Evolutionary conservation across 2,797 vertebrate species (phyloP).

Genomic region (Pantherophis vulpinus): DNA sequence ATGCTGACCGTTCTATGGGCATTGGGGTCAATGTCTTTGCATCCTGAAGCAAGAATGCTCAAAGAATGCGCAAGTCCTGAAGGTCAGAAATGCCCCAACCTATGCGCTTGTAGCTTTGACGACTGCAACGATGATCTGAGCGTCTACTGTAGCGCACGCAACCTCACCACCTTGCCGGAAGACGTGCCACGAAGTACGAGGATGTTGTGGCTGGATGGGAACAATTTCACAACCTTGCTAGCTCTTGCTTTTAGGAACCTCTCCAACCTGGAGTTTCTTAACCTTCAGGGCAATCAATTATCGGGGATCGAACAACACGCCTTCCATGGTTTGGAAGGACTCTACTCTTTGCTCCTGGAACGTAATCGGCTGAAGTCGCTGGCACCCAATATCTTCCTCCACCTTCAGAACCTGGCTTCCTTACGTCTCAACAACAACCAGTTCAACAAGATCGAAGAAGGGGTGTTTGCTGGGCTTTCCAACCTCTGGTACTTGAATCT

Average conservation of each 20-base stretch:
- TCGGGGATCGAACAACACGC: constrained; percentile 79
- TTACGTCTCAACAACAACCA: constrained; percentile 90
- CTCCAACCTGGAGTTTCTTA: constrained; percentile 85
- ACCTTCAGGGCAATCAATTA: constrained; percentile 86
- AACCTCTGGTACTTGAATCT: constrained; percentile 93
- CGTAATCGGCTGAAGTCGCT: constrained; percentile 82
- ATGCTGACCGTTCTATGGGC: constrained; percentile 54
- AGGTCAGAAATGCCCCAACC: constrained; percentile 76
- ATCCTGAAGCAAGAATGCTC: constrained; percentile 54
- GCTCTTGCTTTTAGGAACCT: constrained; percentile 81
- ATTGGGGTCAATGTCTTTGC: constrained; percentile 3
- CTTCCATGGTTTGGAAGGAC: constrained; percentile 79
- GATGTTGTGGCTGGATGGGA: constrained; percentile 90
- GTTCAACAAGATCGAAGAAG: constrained; percentile 86
- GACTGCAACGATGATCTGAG: constrained; percentile 84
- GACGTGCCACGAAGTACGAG: constrained; percentile 76
- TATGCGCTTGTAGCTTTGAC: constrained; percentile 82
- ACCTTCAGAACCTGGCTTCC: constrained; percentile 84
- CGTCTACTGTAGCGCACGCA: constrained; percentile 88
- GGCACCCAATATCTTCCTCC: constrained; percentile 78
- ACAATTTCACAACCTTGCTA: constrained; percentile 81
- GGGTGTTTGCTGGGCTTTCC: constrained; percentile 84
- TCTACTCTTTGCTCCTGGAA: constrained; percentile 89
- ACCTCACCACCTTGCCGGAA: constrained; percentile 78
- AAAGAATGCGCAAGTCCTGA: constrained; percentile 61